phyloP scores from a whole-genome alignment of 1,140 invertebrate genomes.

The Diorhabda elongata region DNA sequence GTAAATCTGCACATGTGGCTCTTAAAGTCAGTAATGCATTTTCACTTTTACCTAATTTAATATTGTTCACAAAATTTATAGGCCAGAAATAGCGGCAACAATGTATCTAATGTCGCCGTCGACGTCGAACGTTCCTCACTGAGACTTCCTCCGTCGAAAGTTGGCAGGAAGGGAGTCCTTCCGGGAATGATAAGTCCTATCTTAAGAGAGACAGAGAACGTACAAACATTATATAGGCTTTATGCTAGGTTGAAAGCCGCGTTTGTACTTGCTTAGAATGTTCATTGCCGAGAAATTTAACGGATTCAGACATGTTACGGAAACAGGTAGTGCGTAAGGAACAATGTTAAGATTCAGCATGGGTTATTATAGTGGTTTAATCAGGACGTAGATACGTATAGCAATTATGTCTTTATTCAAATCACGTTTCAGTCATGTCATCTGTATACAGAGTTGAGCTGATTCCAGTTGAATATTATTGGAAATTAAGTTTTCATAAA shows the following conservation, averaged over 20 bases:
- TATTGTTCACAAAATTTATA: too few species aligned
- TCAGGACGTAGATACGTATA: neutral
- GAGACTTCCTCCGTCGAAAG: conserved; percentile 11
- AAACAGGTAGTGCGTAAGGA: conserved; percentile 1
- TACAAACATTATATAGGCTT: conserved; percentile 4
- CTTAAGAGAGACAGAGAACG: neutral
- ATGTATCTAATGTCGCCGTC: neutral
- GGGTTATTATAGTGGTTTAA: neutral
- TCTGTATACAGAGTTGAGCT: too few species aligned
- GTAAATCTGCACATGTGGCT: too few species aligned
- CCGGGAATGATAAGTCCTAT: conserved; percentile 12
- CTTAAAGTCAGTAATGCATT: too few species aligned
- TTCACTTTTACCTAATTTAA: too few species aligned
- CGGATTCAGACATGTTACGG: conserved; percentile 1
- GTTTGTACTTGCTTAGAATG: conserved; percentile 1
- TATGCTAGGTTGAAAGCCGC: neutral
- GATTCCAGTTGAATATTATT: too few species aligned
- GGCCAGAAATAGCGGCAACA: neutral
- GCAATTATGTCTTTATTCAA: neutral
- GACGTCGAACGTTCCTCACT: neutral
- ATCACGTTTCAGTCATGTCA: too few species aligned
- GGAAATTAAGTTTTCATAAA: too few species aligned
- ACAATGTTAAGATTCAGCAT: neutral
- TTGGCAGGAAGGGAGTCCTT: conserved; percentile 11
- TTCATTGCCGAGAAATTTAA: neutral